Evolutionary conservation across 2,797 vertebrate species (phyloP).

Genomic region (Fistularia commersonii): DNA sequence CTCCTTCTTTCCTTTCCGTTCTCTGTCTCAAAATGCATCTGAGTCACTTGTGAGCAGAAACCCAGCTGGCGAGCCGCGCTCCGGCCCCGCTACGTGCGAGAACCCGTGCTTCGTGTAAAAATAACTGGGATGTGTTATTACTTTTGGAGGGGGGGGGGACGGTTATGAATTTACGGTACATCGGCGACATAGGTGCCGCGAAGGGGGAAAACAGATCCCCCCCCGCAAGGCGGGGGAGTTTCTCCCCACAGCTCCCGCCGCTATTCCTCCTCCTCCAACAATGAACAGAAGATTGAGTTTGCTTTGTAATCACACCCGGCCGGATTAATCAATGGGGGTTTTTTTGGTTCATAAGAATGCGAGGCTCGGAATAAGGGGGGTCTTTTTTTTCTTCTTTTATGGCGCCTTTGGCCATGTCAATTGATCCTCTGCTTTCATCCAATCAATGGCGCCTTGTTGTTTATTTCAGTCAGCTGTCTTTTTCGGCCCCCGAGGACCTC

Average conservation of each 20-base stretch:
- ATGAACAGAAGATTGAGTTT: conserved; percentile 35
- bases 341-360: conserved; percentile 12
- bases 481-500: conserved; percentile 12
- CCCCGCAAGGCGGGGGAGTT: no score
- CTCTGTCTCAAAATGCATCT: conserved; percentile 36
- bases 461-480: conserved; percentile 68
- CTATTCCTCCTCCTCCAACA: no score
- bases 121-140: no score
- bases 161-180: no score
- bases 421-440: conserved; percentile 62
- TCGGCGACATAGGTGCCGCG: conserved; percentile 23
- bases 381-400: conserved; percentile 39
- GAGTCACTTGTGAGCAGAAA: conserved; percentile 47
- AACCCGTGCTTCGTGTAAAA: conserved; percentile 41
- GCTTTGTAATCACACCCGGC: conserved; percentile 37
- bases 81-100: no score
- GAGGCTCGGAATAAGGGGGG: conserved; percentile 6
- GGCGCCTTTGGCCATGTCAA: conserved; percentile 51
- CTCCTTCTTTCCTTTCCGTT: conserved; percentile 33
- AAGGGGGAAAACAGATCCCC: conserved; percentile 27
- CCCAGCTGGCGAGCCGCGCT: conserved; percentile 49
- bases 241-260: neutral
- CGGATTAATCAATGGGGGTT: conserved; percentile 26
- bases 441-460: conserved; percentile 56
- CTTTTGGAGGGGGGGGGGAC: no score